Evolutionary conservation across 2,113 vertebrate genomes (phyloP).

Genomic region (Crotalus helleri): DNA sequence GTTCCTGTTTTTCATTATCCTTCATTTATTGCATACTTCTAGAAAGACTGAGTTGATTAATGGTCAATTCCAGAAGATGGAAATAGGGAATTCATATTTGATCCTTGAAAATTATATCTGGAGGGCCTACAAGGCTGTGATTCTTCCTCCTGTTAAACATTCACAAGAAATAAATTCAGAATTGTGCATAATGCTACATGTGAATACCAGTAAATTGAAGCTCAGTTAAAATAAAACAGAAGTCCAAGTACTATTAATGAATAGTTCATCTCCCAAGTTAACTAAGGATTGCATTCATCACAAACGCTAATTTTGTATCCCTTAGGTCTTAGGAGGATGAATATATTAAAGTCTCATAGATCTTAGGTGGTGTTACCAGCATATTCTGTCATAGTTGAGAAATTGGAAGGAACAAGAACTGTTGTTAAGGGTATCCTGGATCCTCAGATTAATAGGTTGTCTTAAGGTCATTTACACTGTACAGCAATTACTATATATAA

Average conservation of each 20-base stretch:
- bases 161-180: not conserved
- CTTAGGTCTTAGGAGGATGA: not conserved
- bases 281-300: not conserved
- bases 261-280: not conserved
- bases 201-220: not conserved
- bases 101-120: not conserved
- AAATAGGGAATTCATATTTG: not conserved
- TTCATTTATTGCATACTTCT: not conserved
- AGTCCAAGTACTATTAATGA: not conserved
- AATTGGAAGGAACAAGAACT: not conserved
- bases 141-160: not conserved
- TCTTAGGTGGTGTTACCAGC: not conserved
- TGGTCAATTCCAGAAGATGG: not conserved
- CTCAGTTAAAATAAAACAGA: not conserved
- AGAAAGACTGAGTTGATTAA: not conserved
- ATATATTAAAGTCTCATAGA: not conserved
- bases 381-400: not conserved
- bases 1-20: not conserved
- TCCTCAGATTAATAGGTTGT: not conserved
- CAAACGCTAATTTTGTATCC: not conserved
- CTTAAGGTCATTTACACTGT: not conserved
- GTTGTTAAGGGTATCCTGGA: not conserved
- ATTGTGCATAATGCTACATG: not conserved
- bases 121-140: not conserved
- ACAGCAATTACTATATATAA: not conserved